A percentile compares a stretch with the other conserved stretches of the same genome.
Conservation (phyloP, 1,140 invertebrate species). For the Kradibia gibbosae region DNA sequence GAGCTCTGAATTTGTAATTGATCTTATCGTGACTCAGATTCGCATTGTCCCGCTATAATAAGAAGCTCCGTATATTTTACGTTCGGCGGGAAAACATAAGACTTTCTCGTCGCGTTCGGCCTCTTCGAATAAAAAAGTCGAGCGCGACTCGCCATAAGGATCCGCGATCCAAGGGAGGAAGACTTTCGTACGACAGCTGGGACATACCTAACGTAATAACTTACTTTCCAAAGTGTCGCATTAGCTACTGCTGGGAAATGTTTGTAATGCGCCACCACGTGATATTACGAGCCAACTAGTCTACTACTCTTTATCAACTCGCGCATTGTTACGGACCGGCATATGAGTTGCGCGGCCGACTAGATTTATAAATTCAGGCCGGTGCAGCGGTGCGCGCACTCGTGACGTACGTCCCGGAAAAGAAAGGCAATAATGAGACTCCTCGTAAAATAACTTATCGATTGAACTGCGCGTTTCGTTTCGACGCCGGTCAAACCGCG, state of each 20-base stretch:
- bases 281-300: not conserved
- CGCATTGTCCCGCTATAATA: not conserved
- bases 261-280: not conserved
- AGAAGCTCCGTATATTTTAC: too few relatives aligned
- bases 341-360: not conserved
- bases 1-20: constrained; percentile 20
- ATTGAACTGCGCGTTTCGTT: not conserved
- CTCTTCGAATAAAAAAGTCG: too few relatives aligned
- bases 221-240: not conserved
- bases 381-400: too few relatives aligned
- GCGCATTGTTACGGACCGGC: not conserved
- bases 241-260: not conserved
- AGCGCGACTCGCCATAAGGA: too few relatives aligned
- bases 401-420: too few relatives aligned
- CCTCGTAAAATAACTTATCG: not conserved
- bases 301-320: not conserved
- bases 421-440: not conserved
- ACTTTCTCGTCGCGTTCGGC: too few relatives aligned
- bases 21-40: not conserved
- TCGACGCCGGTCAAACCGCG: not conserved
- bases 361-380: too few relatives aligned
- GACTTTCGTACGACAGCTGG: too few relatives aligned
- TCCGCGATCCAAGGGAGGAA: too few relatives aligned
- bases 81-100: too few relatives aligned
- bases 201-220: too few relatives aligned